Evolutionary conservation across 2,113 vertebrate species (phyloP).

Genomic region (Heliornis fulica): DNA sequence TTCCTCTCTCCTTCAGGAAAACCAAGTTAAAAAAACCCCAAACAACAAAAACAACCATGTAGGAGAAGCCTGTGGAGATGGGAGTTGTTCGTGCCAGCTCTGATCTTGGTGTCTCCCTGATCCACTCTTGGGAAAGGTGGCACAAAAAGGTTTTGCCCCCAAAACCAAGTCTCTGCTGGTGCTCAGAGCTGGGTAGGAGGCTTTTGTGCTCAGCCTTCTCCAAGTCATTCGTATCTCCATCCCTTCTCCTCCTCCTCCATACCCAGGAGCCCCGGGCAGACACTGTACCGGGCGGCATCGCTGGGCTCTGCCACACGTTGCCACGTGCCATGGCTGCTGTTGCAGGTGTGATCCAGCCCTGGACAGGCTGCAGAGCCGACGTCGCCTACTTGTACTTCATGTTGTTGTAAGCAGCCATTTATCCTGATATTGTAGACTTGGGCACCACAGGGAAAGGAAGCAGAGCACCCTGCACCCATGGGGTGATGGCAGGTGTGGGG

Average conservation of each 20-base stretch:
- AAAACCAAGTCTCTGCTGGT: background rate
- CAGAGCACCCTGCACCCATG: fast-evolving
- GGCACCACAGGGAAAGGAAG: background rate
- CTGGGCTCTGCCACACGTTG: background rate
- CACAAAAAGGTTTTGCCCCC: background rate
- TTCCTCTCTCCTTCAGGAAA: background rate
- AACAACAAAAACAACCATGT: no score
- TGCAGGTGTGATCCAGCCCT: background rate
- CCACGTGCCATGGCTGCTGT: fast-evolving
- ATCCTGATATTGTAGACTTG: no score
- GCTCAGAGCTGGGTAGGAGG: background rate
- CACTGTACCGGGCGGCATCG: fast-evolving
- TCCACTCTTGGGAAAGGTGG: background rate
- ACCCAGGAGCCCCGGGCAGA: background rate
- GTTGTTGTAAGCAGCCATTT: fast-evolving
- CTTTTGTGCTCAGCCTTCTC: background rate
- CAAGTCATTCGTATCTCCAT: background rate
- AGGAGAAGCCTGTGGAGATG: background rate
- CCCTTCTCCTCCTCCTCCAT: background rate
- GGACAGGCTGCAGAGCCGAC: background rate
- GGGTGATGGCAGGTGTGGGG: fast-evolving
- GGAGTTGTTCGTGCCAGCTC: background rate
- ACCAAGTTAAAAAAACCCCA: background rate
- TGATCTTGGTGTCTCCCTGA: fast-evolving
- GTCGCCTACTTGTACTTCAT: background rate